These are phyloP conservation scores for Xiphophorus couchianus DNA, from an alignment of 2,113 vertebrate genomes.

Conservation along the genomic window DNA sequence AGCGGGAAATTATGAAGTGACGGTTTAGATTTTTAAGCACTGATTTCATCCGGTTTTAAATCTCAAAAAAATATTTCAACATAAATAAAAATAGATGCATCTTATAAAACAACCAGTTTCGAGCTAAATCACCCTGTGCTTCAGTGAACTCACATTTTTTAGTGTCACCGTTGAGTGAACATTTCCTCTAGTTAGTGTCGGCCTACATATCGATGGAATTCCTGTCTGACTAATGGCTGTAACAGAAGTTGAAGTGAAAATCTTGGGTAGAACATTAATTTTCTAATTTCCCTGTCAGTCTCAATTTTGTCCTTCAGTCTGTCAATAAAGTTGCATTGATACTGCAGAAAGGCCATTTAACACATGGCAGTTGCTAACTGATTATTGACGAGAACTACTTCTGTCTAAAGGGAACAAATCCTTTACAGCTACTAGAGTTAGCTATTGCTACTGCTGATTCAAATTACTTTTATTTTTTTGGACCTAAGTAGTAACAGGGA, in stretches of 20 bases:
- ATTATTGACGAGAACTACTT: conserved; percentile 27
- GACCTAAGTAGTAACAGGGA: conserved; percentile 1
- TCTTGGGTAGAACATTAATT: conserved; percentile 55
- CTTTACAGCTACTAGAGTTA: conserved; percentile 3
- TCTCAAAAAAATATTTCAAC: conserved; percentile 68
- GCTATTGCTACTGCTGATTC: conserved; percentile 14
- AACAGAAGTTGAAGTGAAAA: conserved; percentile 43
- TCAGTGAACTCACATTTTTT: conserved; percentile 68
- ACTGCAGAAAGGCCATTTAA: conserved; percentile 21
- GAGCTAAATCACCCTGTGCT: conserved; percentile 60
- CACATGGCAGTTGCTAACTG: conserved; percentile 14
- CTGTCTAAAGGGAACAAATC: conserved; percentile 11
- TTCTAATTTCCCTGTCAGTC: conserved; percentile 59
- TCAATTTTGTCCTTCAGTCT: conserved; percentile 59
- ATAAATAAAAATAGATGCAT: conserved; percentile 78
- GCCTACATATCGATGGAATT: conserved; percentile 52
- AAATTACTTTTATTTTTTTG: conserved; percentile 19
- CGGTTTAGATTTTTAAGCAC: conserved; percentile 79
- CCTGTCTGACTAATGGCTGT: conserved; percentile 54
- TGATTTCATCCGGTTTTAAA: conserved; percentile 66
- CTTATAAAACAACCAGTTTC: conserved; percentile 64
- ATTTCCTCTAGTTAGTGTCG: conserved; percentile 67
- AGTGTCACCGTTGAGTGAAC: conserved; percentile 53
- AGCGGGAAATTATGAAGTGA: conserved; percentile 88
- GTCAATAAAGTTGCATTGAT: conserved; percentile 51